A percentile compares a stretch with the other conserved stretches of the same genome.
Evolutionary conservation across 2,113 vertebrate species (phyloP).

Genomic region (Zapus hudsonius): DNA sequence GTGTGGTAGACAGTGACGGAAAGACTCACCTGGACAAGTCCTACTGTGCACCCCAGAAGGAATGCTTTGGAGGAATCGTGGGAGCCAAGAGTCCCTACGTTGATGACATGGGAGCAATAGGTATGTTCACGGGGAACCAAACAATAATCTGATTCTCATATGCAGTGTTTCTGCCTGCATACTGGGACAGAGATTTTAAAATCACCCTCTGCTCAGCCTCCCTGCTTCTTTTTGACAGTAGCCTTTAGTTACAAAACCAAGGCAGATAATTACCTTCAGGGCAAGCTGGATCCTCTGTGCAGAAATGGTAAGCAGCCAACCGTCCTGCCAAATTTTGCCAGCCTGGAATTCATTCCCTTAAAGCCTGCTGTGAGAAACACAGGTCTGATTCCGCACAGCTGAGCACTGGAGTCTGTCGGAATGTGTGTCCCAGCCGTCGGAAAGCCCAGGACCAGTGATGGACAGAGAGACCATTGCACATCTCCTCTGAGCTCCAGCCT

Average conservation of each 20-base stretch:
- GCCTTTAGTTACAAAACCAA: slow-evolving; percentile 45
- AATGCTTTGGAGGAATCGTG: slow-evolving; percentile 98
- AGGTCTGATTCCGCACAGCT: background rate
- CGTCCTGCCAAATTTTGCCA: slow-evolving; percentile 54
- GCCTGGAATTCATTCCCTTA: slow-evolving; percentile 53
- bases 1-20: slow-evolving; percentile 97
- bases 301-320: background rate
- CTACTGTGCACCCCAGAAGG: slow-evolving; percentile 98
- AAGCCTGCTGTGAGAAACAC: slow-evolving; percentile 43
- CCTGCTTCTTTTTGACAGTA: slow-evolving; percentile 22
- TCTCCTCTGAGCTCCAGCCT: background rate
- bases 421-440: slow-evolving; percentile 19
- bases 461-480: background rate
- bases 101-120: slow-evolving; percentile 92
- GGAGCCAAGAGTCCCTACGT: slow-evolving; percentile 97
- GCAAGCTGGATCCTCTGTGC: slow-evolving; percentile 7
- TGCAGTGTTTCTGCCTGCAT: background rate
- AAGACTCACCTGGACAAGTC: slow-evolving; percentile 97
- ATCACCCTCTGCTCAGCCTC: background rate
- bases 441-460: accelerated
- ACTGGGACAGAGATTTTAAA: background rate
- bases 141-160: background rate
- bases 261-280: slow-evolving; percentile 50
- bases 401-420: background rate
- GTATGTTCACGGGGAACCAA: slow-evolving; percentile 81